Conservation (phyloP, 2,113 vertebrate genomes). For the Dicaeum eximium region DNA sequence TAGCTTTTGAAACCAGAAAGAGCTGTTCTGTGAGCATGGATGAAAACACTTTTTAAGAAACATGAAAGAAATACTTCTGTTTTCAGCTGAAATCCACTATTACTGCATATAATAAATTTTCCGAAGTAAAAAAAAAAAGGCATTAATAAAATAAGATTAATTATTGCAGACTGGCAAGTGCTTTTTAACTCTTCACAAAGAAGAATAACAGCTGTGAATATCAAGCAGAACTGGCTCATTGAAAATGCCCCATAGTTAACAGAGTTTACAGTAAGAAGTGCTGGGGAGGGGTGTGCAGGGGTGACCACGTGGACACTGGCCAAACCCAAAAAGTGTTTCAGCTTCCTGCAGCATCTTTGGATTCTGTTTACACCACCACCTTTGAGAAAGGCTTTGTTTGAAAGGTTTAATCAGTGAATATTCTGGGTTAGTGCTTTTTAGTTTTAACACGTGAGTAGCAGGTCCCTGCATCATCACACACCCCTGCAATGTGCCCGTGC, state of each 20-base stretch:
- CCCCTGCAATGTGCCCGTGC: constrained; percentile 6
- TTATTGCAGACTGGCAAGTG: not conserved
- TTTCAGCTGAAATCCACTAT: not conserved
- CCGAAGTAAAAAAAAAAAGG: not conserved
- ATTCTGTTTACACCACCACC: not conserved
- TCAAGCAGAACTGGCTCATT: not conserved
- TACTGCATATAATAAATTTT: not conserved
- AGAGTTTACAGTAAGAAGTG: not conserved
- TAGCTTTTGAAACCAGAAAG: not conserved
- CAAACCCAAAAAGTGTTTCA: not conserved
- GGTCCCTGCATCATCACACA: not conserved
- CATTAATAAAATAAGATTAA: not conserved
- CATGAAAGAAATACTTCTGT: not conserved
- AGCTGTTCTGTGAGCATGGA: not conserved
- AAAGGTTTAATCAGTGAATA: not conserved
- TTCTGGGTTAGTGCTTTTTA: not conserved
- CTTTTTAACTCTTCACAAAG: constrained; percentile 15
- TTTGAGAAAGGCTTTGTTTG: not conserved
- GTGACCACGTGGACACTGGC: not conserved
- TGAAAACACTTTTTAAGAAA: not conserved
- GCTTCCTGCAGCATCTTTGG: not conserved
- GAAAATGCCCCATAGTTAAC: not conserved
- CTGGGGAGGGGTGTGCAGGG: not conserved
- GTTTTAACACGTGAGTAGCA: constrained; percentile 25
- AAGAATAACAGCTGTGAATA: not conserved